Percentiles rank a stretch among this genome's conserved stretches.
These are phyloP conservation scores for Yponomeuta malinellus DNA, from an alignment of 2,888 invertebrate genomes.

Conservation along the genomic window DNA sequence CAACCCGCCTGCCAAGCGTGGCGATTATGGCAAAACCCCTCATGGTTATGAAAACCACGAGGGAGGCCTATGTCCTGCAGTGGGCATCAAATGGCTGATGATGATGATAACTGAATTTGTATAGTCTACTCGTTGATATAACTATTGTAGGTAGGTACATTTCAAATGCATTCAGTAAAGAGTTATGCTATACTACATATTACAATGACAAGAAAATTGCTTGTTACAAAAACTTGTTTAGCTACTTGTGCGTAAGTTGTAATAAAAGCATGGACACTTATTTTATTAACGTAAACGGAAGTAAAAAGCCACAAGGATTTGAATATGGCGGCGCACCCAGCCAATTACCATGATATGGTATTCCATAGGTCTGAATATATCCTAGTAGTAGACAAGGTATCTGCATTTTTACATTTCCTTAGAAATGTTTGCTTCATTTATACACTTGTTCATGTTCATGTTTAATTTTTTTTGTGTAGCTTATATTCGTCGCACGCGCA, in stretches of 20 bases:
- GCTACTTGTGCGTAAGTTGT: constrained; percentile 6
- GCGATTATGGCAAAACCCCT: too few relatives aligned
- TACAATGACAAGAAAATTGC: neutral
- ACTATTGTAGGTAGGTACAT: neutral
- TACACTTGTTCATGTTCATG: too few relatives aligned
- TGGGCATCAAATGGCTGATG: too few relatives aligned
- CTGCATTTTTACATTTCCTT: too few relatives aligned
- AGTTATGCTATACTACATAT: neutral
- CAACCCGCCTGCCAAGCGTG: too few relatives aligned
- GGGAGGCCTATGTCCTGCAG: too few relatives aligned
- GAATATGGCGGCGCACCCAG: constrained; percentile 9
- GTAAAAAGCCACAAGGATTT: constrained; percentile 6
- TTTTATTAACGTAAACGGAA: constrained; percentile 10
- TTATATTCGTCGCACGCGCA: too few relatives aligned
- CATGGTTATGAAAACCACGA: too few relatives aligned
- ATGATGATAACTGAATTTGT: too few relatives aligned
- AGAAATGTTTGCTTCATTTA: too few relatives aligned
- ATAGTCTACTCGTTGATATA: too few relatives aligned
- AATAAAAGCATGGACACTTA: constrained; percentile 6
- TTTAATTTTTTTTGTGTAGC: too few relatives aligned
- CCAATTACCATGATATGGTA: neutral
- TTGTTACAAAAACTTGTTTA: neutral
- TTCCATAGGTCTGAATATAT: neutral
- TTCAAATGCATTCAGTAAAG: neutral
- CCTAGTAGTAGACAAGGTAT: neutral